Evolutionary conservation across 2,888 invertebrate species (phyloP).

Genomic region (Oligia strigilis): DNA sequence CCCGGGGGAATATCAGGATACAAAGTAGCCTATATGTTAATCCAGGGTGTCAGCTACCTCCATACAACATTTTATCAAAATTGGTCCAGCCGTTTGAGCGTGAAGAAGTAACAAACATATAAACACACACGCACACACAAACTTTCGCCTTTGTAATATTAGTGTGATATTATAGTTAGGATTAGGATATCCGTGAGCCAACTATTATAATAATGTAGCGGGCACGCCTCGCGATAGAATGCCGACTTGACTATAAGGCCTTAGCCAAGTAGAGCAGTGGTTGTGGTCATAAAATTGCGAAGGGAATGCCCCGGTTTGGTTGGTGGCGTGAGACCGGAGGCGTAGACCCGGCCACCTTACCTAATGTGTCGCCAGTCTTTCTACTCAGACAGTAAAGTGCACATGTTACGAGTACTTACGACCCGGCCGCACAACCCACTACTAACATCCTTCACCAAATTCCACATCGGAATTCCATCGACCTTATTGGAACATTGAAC

Average conservation of each 20-base stretch:
- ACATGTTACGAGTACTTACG: slow-evolving; percentile 80
- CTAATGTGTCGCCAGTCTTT: slow-evolving; percentile 74
- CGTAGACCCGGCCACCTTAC: slow-evolving; percentile 63
- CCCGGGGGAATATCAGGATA: no score
- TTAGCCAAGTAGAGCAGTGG: slow-evolving; percentile 61
- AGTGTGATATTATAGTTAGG: no score
- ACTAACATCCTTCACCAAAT: slow-evolving; percentile 41
- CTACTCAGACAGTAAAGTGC: slow-evolving; percentile 79
- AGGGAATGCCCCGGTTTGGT: slow-evolving; percentile 70
- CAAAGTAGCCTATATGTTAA: no score
- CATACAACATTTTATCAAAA: no score
- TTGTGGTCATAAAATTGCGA: slow-evolving; percentile 74
- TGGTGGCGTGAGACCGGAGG: slow-evolving; percentile 52
- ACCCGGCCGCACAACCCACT: slow-evolving; percentile 56
- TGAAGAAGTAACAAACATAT: no score
- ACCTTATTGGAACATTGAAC: slow-evolving; percentile 40
- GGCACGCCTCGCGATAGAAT: slow-evolving; percentile 62
- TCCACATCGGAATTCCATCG: slow-evolving; percentile 43
- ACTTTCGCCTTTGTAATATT: no score
- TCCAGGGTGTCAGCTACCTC: no score
- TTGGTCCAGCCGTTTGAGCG: no score
- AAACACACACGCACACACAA: no score
- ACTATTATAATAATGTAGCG: slow-evolving; percentile 17
- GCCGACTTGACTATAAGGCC: slow-evolving; percentile 72
- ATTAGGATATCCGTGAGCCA: slow-evolving; percentile 38